phyloP scores from a whole-genome alignment of 1,140 invertebrate species.

The Anastatus disparis region DNA sequence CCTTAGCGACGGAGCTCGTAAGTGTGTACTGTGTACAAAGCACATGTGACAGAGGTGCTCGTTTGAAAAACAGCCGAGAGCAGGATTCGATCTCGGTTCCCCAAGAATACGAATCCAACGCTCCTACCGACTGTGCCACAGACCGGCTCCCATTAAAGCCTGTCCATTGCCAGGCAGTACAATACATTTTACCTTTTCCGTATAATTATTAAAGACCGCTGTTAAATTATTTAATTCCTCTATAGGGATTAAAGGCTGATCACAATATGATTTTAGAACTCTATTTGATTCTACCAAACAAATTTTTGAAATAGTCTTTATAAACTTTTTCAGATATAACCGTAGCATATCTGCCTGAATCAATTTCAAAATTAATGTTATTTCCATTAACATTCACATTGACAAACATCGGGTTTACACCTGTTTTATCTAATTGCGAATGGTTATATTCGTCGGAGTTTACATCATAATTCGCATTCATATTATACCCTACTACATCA shows the following conservation, averaged over 20 bases:
- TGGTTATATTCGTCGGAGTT: too few species aligned
- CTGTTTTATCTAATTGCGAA: neutral
- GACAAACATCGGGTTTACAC: conserved; percentile 5
- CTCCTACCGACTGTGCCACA: too few species aligned
- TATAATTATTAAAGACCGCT: neutral
- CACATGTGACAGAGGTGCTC: too few species aligned
- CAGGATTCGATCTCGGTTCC: too few species aligned
- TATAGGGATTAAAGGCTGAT: neutral
- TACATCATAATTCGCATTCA: too few species aligned
- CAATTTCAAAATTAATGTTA: conserved; percentile 27
- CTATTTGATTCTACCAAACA: neutral
- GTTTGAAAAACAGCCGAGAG: too few species aligned
- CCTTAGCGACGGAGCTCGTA: too few species aligned
- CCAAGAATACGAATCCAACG: too few species aligned
- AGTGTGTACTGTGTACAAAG: too few species aligned
- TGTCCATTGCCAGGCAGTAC: neutral
- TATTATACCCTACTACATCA: too few species aligned
- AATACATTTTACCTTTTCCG: neutral
- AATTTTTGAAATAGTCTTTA: conserved; percentile 11
- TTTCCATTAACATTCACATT: conserved; percentile 14
- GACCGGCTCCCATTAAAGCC: too few species aligned
- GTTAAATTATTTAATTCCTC: neutral
- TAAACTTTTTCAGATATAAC: conserved; percentile 19
- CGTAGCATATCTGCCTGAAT: conserved; percentile 17
- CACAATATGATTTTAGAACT: neutral